Evolutionary conservation across 2,797 vertebrate genomes (phyloP).

Genomic region (Clarias fuscus): DNA sequence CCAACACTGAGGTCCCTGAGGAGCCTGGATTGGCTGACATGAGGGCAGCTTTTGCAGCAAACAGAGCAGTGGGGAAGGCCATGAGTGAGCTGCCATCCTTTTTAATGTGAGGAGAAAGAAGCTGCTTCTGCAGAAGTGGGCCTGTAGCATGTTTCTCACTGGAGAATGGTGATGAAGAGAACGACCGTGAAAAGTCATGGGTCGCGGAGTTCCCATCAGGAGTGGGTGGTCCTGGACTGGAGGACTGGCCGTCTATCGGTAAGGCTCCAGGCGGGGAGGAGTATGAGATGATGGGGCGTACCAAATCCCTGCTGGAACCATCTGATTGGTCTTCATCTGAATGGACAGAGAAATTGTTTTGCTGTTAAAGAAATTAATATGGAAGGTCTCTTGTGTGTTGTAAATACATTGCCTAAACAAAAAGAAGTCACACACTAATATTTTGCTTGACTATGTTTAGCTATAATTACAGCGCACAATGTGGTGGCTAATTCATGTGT

Average conservation of each 20-base stretch:
- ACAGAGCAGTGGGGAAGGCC: constrained; percentile 82
- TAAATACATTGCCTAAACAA: neutral
- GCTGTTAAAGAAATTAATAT: neutral
- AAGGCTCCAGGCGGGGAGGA: constrained; percentile 78
- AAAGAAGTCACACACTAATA: too few relatives aligned
- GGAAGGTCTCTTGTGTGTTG: neutral
- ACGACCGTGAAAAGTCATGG: constrained; percentile 76
- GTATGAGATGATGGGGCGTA: constrained; percentile 77
- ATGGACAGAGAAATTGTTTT: neutral
- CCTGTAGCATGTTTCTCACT: constrained; percentile 79
- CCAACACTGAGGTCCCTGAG: constrained; percentile 52
- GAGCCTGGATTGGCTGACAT: constrained; percentile 70
- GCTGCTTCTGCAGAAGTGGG: constrained; percentile 78
- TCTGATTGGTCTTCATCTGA: constrained; percentile 87
- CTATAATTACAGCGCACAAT: too few relatives aligned
- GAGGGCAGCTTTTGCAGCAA: constrained; percentile 78
- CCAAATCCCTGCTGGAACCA: constrained; percentile 77
- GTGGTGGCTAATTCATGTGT: too few relatives aligned
- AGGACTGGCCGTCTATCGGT: constrained; percentile 74
- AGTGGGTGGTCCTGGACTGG: constrained; percentile 72
- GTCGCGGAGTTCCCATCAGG: constrained; percentile 69
- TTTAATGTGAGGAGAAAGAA: constrained; percentile 81
- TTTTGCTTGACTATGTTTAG: too few relatives aligned
- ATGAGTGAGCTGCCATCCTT: constrained; percentile 73
- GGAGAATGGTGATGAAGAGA: constrained; percentile 82